A percentile compares a stretch with the other conserved stretches of the same genome.
phyloP scores from a whole-genome alignment of 2,797 vertebrate genomes.

The Darevskia mixta region DNA sequence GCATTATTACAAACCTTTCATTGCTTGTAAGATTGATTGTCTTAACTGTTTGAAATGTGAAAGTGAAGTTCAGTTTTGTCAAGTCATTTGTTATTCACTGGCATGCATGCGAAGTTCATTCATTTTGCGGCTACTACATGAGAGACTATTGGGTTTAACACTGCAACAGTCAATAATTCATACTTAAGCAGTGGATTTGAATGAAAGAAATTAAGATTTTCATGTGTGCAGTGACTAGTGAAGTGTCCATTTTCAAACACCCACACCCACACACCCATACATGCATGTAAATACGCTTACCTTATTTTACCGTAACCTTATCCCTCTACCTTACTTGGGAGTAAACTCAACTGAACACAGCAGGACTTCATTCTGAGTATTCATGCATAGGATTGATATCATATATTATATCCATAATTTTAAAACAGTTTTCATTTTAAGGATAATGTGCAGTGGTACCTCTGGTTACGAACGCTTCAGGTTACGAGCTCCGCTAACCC shows the following conservation, averaged over 20 bases:
- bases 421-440: not conserved
- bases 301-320: not conserved
- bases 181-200: not conserved
- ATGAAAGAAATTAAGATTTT: not conserved
- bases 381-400: no score
- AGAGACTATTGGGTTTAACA: not conserved
- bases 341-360: no score
- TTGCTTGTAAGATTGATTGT: conserved; percentile 20
- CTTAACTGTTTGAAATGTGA: conserved; percentile 13
- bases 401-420: no score
- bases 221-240: not conserved
- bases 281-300: not conserved
- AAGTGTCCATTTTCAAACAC: not conserved
- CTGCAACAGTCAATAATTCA: not conserved
- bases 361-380: no score
- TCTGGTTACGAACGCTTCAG: no score
- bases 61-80: conserved; percentile 15
- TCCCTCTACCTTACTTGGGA: no score
- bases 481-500: no score
- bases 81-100: not conserved
- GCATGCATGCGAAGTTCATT: conserved; percentile 2
- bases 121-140: not conserved
- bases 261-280: not conserved
- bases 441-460: not conserved
- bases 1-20: conserved; percentile 14